phyloP scores from a whole-genome alignment of 2,113 vertebrate species.

The Collichthys lucidus region DNA sequence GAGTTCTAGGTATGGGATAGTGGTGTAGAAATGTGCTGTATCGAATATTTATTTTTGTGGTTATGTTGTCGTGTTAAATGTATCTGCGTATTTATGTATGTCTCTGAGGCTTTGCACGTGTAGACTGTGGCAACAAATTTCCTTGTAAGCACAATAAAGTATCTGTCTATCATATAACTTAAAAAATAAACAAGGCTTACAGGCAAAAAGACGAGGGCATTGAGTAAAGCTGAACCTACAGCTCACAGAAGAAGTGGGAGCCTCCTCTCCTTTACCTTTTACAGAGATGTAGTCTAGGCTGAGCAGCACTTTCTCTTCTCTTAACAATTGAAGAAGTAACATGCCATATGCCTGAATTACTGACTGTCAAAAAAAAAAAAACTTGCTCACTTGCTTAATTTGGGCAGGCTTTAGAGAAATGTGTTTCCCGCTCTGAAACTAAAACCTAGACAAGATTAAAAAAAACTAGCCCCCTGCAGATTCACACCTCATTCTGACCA shows the following conservation, averaged over 20 bases:
- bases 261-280: neutral
- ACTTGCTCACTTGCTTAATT: no score
- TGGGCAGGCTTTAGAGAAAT: neutral
- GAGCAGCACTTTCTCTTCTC: neutral
- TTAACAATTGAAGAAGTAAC: neutral
- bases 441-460: neutral
- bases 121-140: no score
- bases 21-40: no score
- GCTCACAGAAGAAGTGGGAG: neutral
- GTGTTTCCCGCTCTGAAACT: neutral
- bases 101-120: no score
- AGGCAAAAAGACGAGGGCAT: no score
- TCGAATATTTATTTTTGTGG: no score
- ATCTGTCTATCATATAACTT: neutral
- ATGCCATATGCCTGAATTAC: constrained; percentile 5
- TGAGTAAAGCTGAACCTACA: neutral
- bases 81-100: no score
- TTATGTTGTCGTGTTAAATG: no score
- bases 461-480: neutral
- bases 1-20: no score
- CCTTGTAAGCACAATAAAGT: no score
- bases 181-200: neutral
- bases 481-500: constrained; percentile 35
- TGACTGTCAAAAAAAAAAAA: neutral
- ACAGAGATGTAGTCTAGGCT: neutral